Conservation (phyloP, 2,888 invertebrate genomes). For the Ectobius pallidus region DNA sequence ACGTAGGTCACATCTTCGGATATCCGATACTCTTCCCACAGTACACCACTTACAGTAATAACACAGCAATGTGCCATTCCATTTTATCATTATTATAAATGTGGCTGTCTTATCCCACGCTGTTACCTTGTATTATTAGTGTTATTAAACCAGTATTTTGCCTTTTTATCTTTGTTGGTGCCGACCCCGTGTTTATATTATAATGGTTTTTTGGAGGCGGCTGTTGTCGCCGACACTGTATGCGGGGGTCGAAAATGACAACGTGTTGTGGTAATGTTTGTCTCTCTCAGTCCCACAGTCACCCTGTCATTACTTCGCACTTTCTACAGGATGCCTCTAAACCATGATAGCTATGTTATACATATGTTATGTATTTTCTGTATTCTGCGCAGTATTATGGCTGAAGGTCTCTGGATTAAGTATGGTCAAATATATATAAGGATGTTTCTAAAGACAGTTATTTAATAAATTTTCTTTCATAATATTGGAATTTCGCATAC, state of each 20-base stretch:
- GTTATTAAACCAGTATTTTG: constrained; percentile 28
- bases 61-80: neutral
- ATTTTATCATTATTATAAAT: constrained; percentile 10
- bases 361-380: too few relatives aligned
- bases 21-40: neutral
- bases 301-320: constrained; percentile 5
- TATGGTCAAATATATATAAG: too few relatives aligned
- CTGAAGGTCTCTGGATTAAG: too few relatives aligned
- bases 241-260: constrained; percentile 12
- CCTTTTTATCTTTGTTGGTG: constrained; percentile 22
- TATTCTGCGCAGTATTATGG: too few relatives aligned
- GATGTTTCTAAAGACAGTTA: too few relatives aligned
- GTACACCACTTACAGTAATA: neutral
- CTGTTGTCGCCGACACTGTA: neutral
- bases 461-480: too few relatives aligned
- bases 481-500: too few relatives aligned
- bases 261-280: neutral
- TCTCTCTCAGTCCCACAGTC: neutral
- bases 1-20: too few relatives aligned
- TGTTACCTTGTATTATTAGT: constrained; percentile 24
- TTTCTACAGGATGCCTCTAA: neutral
- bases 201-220: constrained; percentile 21
- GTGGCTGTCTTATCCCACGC: neutral
- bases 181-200: constrained; percentile 27
- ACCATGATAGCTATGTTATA: too few relatives aligned